Percentiles rank a stretch among this genome's conserved stretches.
These are phyloP conservation scores for Myrmophylax atrothorax DNA, from an alignment of 2,113 vertebrate genomes.

Conservation along the genomic window DNA sequence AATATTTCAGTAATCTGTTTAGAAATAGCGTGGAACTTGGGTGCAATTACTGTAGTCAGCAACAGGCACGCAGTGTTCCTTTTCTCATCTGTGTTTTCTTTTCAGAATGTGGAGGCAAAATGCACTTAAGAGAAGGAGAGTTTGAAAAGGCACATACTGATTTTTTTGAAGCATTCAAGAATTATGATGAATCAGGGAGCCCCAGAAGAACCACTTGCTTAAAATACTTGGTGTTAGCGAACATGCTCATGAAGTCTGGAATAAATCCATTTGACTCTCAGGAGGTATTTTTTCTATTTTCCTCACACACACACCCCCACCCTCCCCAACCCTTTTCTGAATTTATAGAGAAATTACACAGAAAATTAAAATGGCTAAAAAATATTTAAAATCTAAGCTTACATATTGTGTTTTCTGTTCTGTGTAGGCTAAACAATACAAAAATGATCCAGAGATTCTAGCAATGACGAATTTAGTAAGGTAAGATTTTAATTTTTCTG, in stretches of 20 bases:
- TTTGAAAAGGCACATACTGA: slow-evolving; percentile 99
- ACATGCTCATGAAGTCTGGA: slow-evolving; percentile 99
- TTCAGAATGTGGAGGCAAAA: slow-evolving; percentile 98
- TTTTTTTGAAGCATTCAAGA: slow-evolving; percentile 99
- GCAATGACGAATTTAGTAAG: slow-evolving; percentile 99
- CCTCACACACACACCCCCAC: neutral
- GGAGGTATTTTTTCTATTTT: slow-evolving; percentile 81
- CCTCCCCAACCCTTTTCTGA: neutral
- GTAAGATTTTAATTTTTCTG: slow-evolving; percentile 77
- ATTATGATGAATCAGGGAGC: slow-evolving; percentile 98
- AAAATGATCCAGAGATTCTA: slow-evolving; percentile 99
- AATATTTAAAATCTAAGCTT: neutral
- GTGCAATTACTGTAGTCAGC: slow-evolving; percentile 1
- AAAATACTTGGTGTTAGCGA: slow-evolving; percentile 98
- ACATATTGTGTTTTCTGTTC: slow-evolving; percentile 47
- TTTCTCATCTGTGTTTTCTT: slow-evolving; percentile 51
- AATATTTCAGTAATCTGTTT: slow-evolving; percentile 39
- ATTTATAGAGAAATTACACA: neutral
- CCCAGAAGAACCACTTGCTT: slow-evolving; percentile 97
- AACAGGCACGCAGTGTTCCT: slow-evolving; percentile 22
- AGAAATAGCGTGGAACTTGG: slow-evolving; percentile 13
- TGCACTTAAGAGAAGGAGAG: slow-evolving; percentile 99
- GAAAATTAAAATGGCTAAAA: neutral
- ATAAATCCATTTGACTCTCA: slow-evolving; percentile 99
- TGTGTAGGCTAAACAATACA: slow-evolving; percentile 98